Evolutionary conservation across 1,140 invertebrate genomes (phyloP).

Genomic region (Leptinotarsa undecemlineata): DNA sequence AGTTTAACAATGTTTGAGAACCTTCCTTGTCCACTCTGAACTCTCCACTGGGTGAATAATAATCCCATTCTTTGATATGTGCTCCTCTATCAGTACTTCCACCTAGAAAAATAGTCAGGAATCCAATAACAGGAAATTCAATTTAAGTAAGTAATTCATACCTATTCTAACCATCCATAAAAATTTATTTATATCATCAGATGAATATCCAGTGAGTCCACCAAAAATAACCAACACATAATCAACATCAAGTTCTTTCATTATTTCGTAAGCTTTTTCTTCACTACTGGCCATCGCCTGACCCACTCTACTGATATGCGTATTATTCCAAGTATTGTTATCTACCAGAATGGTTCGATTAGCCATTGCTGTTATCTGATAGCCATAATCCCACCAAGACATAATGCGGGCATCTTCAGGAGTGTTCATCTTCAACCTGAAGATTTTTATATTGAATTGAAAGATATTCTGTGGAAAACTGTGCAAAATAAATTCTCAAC

Average conservation of each 20-base stretch:
- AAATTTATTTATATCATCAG: slow-evolving; percentile 98
- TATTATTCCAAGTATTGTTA: slow-evolving; percentile 99
- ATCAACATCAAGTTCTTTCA: slow-evolving; percentile 95
- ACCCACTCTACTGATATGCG: slow-evolving; percentile 90
- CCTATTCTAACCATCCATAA: slow-evolving; percentile 98
- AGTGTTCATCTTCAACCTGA: slow-evolving; percentile 93
- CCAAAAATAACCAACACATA: slow-evolving; percentile 99
- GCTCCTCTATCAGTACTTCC: slow-evolving; percentile 92
- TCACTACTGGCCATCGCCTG: slow-evolving; percentile 97
- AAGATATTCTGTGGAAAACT: slow-evolving; percentile 96
- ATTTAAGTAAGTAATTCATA: slow-evolving; percentile 29
- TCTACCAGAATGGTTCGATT: slow-evolving; percentile 98
- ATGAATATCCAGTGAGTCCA: slow-evolving; percentile 96
- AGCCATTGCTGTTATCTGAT: slow-evolving; percentile 99
- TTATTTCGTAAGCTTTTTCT: slow-evolving; percentile 96
- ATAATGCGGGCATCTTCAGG: slow-evolving; percentile 93
- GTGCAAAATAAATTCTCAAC: slow-evolving; percentile 49
- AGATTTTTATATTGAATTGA: slow-evolving; percentile 57
- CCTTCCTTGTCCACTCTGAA: slow-evolving; percentile 93
- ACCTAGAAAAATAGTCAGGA: slow-evolving; percentile 52
- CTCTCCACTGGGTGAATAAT: slow-evolving; percentile 92
- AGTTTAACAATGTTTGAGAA: slow-evolving; percentile 83
- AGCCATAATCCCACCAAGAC: slow-evolving; percentile 99
- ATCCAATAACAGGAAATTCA: background rate
- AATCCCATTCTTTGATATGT: slow-evolving; percentile 95